phyloP scores from a whole-genome alignment of 35 echinoderm and acorn worm genomes.

The Lytechinus variegatus region DNA sequence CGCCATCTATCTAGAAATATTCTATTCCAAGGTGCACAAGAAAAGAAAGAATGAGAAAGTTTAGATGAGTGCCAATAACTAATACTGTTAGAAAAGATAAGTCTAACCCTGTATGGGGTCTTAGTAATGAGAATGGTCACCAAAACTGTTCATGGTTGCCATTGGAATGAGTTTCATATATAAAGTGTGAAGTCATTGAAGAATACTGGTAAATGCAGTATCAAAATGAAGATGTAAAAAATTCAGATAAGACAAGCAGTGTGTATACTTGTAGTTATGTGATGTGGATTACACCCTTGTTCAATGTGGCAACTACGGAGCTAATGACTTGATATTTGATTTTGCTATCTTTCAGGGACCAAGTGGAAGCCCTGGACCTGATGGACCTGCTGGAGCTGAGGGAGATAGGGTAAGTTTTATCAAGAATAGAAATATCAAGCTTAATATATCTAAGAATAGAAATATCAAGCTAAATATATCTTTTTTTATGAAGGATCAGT shows the following conservation, averaged over 20 bases:
- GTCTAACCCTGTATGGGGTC: too few relatives aligned
- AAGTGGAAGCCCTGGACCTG: constrained; percentile 70
- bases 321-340: background rate
- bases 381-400: constrained; percentile 64
- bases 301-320: background rate
- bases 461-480: too few relatives aligned
- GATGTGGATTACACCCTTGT: background rate
- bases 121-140: too few relatives aligned
- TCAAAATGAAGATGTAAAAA: background rate
- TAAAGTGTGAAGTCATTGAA: background rate
- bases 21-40: too few relatives aligned
- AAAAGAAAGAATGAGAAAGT: too few relatives aligned
- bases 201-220: background rate
- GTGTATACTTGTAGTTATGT: background rate
- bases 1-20: too few relatives aligned
- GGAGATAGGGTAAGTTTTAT: constrained; percentile 68
- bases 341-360: constrained; percentile 49
- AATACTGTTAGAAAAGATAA: too few relatives aligned
- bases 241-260: background rate
- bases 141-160: too few relatives aligned
- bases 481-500: too few relatives aligned
- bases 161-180: too few relatives aligned
- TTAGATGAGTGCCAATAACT: too few relatives aligned
- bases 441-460: background rate
- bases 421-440: background rate